A percentile compares a stretch with the other conserved stretches of the same genome.
These are phyloP conservation scores for Cyrtonyx montezumae DNA, from an alignment of 2,113 vertebrate species.

Conservation along the genomic window DNA sequence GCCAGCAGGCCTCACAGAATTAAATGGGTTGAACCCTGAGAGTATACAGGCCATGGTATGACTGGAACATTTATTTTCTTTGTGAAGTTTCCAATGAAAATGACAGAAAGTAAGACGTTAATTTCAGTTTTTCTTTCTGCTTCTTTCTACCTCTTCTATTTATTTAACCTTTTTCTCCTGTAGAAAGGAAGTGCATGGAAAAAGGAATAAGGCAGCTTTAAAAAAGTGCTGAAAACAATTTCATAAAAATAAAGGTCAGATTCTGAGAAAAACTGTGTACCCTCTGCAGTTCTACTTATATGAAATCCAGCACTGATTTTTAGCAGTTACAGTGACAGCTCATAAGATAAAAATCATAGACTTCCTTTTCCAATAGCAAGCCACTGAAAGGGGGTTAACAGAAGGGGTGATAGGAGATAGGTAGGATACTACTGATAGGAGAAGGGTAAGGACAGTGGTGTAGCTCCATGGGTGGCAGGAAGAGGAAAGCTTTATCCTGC, in stretches of 20 bases:
- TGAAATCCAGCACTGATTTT: neutral
- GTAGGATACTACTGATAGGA: neutral
- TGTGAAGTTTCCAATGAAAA: neutral
- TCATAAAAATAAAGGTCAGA: neutral
- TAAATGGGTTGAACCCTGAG: neutral
- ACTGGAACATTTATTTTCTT: neutral
- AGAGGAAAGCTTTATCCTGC: neutral
- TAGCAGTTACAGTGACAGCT: neutral
- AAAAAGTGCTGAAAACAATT: neutral
- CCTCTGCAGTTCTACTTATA: neutral
- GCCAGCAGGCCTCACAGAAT: neutral
- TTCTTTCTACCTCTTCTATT: neutral
- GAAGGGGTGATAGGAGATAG: no score
- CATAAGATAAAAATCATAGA: neutral
- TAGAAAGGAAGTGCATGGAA: neutral
- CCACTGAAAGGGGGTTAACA: neutral
- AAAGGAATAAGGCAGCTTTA: neutral
- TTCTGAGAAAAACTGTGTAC: neutral
- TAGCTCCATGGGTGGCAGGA: neutral
- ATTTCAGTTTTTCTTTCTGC: neutral
- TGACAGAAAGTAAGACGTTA: neutral
- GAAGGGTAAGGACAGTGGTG: neutral
- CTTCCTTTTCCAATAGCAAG: neutral
- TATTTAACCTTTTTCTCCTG: neutral
- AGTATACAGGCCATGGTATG: neutral